Conservation (phyloP, 2,888 invertebrate species). For the Empis stercorea region DNA sequence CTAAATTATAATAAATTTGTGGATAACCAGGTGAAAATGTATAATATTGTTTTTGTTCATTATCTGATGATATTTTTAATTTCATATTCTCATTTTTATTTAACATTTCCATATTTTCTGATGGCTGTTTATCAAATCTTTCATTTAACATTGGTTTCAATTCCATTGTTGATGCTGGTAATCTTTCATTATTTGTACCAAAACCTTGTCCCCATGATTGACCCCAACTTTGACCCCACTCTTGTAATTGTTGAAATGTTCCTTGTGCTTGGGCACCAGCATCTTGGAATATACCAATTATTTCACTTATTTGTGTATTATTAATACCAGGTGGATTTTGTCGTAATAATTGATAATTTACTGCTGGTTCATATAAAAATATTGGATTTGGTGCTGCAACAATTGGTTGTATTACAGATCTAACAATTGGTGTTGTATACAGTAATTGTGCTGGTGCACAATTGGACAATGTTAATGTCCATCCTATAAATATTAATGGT, state of each 20-base stretch:
- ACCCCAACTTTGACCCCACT: background rate
- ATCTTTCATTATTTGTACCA: background rate
- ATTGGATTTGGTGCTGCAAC: background rate
- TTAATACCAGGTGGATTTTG: background rate
- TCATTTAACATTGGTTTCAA: constrained; percentile 11
- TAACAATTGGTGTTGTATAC: constrained; percentile 8
- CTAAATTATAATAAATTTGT: constrained; percentile 28
- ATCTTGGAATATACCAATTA: background rate
- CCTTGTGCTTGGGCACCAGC: background rate
- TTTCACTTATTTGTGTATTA: background rate
- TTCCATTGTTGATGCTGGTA: background rate
- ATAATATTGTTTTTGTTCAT: constrained; percentile 40
- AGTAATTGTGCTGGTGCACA: constrained; percentile 7
- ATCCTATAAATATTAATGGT: background rate
- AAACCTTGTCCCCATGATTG: background rate
- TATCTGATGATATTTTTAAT: constrained; percentile 15
- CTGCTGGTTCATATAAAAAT: background rate
- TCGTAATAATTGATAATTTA: background rate
- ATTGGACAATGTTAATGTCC: background rate
- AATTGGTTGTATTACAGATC: constrained; percentile 11
- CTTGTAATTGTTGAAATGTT: background rate
- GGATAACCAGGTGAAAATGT: constrained; percentile 43
- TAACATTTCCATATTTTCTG: constrained; percentile 7
- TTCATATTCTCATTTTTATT: background rate
- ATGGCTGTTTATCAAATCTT: constrained; percentile 10